Percentiles rank a stretch among this genome's conserved stretches.
phyloP scores from a whole-genome alignment of 2,888 invertebrate genomes.

The Callinectes sapidus region DNA sequence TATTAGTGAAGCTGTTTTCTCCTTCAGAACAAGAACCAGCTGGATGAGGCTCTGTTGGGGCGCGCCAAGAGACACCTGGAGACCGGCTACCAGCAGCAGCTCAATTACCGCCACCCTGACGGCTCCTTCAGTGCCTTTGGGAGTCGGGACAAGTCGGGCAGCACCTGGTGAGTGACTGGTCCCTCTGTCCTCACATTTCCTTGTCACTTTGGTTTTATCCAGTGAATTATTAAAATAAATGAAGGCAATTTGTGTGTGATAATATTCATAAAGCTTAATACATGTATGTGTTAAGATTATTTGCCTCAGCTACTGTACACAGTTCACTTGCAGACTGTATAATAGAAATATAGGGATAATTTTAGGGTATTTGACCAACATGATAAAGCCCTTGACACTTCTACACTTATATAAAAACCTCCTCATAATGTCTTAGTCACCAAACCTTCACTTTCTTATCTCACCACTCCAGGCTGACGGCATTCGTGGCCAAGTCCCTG shows the following conservation, averaged over 20 bases:
- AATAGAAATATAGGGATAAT: too few relatives aligned
- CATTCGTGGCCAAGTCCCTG: slow-evolving; percentile 88
- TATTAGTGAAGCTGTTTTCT: not conserved
- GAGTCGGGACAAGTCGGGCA: slow-evolving; percentile 81
- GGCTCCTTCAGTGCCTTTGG: slow-evolving; percentile 95
- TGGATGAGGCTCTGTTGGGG: slow-evolving; percentile 81
- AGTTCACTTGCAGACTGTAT: too few relatives aligned
- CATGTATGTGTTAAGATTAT: too few relatives aligned
- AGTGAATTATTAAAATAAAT: not conserved
- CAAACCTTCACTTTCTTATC: not conserved
- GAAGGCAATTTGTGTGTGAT: not conserved
- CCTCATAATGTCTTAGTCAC: not conserved
- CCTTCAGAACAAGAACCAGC: slow-evolving; percentile 77
- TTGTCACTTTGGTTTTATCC: not conserved
- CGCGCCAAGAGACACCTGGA: slow-evolving; percentile 84
- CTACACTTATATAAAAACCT: not conserved
- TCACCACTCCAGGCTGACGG: slow-evolving; percentile 82
- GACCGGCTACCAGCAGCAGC: slow-evolving; percentile 91
- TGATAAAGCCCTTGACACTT: too few relatives aligned
- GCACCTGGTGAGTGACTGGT: slow-evolving; percentile 84
- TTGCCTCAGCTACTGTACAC: too few relatives aligned
- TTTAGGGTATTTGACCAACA: too few relatives aligned
- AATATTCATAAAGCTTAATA: too few relatives aligned
- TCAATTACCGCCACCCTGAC: slow-evolving; percentile 89
- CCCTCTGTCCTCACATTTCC: not conserved